These are phyloP conservation scores for Nycteola revayana DNA, from an alignment of 2,888 invertebrate species.

Conservation along the genomic window DNA sequence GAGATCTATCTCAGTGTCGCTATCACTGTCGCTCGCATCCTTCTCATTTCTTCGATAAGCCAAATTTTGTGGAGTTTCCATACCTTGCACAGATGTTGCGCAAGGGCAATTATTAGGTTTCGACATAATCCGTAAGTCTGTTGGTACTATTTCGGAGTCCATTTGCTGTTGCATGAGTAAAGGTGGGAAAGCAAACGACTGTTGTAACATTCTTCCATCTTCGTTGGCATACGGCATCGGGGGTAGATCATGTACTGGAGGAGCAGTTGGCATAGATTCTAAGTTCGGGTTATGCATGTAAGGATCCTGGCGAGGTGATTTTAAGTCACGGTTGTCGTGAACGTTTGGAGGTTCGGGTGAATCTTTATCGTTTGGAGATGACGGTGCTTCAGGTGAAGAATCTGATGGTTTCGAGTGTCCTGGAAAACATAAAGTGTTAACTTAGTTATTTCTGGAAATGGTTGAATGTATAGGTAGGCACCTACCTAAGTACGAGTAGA, in stretches of 20 bases:
- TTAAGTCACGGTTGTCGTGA: constrained; percentile 57
- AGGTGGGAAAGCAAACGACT: constrained; percentile 60
- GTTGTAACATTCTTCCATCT: constrained; percentile 62
- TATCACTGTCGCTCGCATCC: constrained; percentile 63
- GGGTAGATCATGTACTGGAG: constrained; percentile 54
- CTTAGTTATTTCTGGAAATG: too few relatives aligned
- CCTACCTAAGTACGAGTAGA: too few relatives aligned
- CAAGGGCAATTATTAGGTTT: constrained; percentile 63
- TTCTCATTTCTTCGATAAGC: constrained; percentile 60
- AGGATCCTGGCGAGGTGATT: constrained; percentile 61
- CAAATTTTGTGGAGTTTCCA: constrained; percentile 66
- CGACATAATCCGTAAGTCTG: constrained; percentile 65
- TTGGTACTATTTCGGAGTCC: constrained; percentile 60
- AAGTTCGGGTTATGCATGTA: constrained; percentile 57
- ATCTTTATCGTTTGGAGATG: constrained; percentile 67
- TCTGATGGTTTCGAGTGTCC: constrained; percentile 72
- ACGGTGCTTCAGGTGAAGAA: constrained; percentile 68
- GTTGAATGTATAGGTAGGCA: too few relatives aligned
- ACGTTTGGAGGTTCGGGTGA: constrained; percentile 59
- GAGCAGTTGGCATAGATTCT: constrained; percentile 44
- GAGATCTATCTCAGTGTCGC: constrained; percentile 75
- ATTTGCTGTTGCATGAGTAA: constrained; percentile 61
- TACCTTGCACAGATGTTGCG: constrained; percentile 35
- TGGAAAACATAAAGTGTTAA: constrained; percentile 20
- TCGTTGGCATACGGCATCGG: constrained; percentile 53